Base-by-base conservation (phyloP, 2,113 vertebrate species). In the Xenotilapia longispinis region DNA sequence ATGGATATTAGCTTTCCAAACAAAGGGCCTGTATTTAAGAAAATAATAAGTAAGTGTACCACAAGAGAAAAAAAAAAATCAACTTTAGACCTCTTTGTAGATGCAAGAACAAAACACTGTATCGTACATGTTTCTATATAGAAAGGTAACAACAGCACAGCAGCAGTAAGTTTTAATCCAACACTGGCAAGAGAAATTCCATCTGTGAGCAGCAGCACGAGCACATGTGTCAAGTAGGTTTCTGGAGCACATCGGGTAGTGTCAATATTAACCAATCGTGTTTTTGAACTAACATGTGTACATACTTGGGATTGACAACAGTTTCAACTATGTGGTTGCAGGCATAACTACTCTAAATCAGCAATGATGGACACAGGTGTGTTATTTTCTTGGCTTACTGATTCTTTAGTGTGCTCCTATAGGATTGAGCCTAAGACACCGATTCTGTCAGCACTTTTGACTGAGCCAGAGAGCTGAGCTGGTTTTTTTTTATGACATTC, bases 1-100 rank as follows among this genome's bases (percentile, higher is more conserved):
- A 63, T 60, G 4, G 4, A 58, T 2, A 65, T 65, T n/a, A 36
- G 6, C 0, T 40, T 68, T 0, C 19, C 0, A 68, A 68, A 40
- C 33, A 68, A 38, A 38, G 33, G 6, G 11, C 11, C 11, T 68
- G 63, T 7, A 40, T 68, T 68, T 40, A 21, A 40, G 33, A 68
- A 40, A 21, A 68, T 21, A 65, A 12, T 63, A 23, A 38, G 6
- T n/a, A 36, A 40, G 11, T 40, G 63, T 23, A 23, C 36, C 33
- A n/a, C 31, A 7, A 65, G 15, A n/a, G 17, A 11, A 36, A 65
- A 57, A 51, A 51, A 45, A 38, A 65, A 9, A 65, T 12, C 31
- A n/a, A 65, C 31, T 36, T 19, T 36, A 36, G 60, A 21, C 63
- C 63, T 68, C 63, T 40, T 40, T 68, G 0, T 40, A 40, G 11